Evolutionary conservation across 2,888 invertebrate genomes (phyloP), one percentile per base, ranked within the genome.

Genomic region (Stenolophus ochropezus): DNA sequence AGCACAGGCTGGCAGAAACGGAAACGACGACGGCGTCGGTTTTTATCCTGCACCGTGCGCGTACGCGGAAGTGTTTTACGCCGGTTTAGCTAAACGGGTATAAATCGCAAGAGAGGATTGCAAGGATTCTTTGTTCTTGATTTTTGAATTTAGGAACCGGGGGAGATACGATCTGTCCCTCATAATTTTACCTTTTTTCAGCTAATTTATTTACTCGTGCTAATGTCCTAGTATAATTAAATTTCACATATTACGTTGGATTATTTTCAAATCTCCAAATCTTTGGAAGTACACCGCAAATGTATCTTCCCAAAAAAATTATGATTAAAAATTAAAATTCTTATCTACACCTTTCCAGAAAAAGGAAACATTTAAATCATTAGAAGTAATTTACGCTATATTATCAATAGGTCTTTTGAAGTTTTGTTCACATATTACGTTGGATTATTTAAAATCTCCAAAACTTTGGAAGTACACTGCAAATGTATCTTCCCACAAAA

Each of bases 51-150:
- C 25, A n/a, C 61, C 14, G 21, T 61, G 65, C 65, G 25, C 65
- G 16, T 58, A 65, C 27, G 27, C 65, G 65, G 65, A 65, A 65
- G 25, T 27, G 27, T 65, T 65, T 65, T 65, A 65, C 33, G 27
- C 65, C 65, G 65, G 65, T 65, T 65, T 65, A 65, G 65, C 33
- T 65, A 65, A 65, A 65, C 65, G 65, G 65, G 65, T 65, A 65
- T 65, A 65, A 65, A 65, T 65, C 33, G 65, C 27, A 14, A 20
- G 18, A 56, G 20, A 56, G 33, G 33, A 56, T 56, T 56, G 21
- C 56, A 56, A 56, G 56, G 56, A 56, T 56, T 56, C 56, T 56
- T 56, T 56, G 56, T 56, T 56, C 56, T 56, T 56, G 56, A 56
- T 56, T 56, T 18, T 56, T 56, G 18, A 56, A 56, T 56, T 56